These are phyloP conservation scores for Drosophila nannoptera DNA, from an alignment of 1,140 invertebrate species.

Conservation along the genomic window DNA sequence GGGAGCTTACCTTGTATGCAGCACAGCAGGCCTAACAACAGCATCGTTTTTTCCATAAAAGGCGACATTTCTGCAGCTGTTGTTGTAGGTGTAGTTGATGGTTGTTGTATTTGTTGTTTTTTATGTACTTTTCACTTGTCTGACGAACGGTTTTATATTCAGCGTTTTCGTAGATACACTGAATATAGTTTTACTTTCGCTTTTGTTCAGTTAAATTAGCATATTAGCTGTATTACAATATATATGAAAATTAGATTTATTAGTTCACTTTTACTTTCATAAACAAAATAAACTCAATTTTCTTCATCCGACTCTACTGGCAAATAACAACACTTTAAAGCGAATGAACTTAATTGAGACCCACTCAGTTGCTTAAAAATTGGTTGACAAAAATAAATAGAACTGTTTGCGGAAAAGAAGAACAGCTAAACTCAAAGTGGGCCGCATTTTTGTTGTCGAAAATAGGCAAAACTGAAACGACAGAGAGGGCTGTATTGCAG, in stretches of 20 bases:
- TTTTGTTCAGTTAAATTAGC: constrained; percentile 31
- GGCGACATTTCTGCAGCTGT: constrained; percentile 63
- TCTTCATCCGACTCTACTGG: no score
- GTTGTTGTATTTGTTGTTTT: constrained; percentile 11
- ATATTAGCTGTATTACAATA: constrained; percentile 35
- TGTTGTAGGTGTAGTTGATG: constrained; percentile 8
- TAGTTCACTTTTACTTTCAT: background rate
- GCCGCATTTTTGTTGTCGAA: constrained; percentile 39
- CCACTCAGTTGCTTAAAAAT: constrained; percentile 33
- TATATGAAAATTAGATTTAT: constrained; percentile 2
- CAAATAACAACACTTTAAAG: background rate
- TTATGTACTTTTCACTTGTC: constrained; percentile 11
- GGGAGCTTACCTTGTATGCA: constrained; percentile 72
- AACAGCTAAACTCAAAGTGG: constrained; percentile 40
- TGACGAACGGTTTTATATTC: constrained; percentile 11
- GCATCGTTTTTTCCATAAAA: constrained; percentile 67
- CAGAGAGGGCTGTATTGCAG: constrained; percentile 13
- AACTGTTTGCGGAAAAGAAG: constrained; percentile 28
- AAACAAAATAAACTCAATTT: background rate
- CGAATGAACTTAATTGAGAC: constrained; percentile 15
- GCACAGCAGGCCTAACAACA: constrained; percentile 68
- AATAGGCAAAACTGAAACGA: constrained; percentile 33
- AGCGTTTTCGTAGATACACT: constrained; percentile 10
- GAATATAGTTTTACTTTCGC: background rate
- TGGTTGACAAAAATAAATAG: constrained; percentile 54